Base-by-base conservation (phyloP, 2,888 invertebrate species). In the Rhagium mordax region DNA sequence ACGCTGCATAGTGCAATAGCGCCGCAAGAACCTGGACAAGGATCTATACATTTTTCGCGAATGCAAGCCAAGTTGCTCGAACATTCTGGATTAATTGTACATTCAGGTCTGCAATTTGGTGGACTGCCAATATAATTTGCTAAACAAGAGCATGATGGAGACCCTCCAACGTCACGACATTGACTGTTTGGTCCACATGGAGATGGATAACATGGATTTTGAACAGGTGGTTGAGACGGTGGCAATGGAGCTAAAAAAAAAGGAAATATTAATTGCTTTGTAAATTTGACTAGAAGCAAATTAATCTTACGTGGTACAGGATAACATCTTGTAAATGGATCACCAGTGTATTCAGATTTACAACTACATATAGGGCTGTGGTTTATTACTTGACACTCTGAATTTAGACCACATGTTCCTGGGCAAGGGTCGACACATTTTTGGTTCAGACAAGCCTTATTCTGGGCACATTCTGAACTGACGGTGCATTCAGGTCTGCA, bases 331-430 rank as follows among this genome's bases (percentile, higher is more conserved):
- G 91, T 91, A 82, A 95, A 95, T 76, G 95, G 95, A 91, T 95
- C 94, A 15, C 96, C 96, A 1, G 94, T 94, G 85, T 91, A 92
- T 27, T 92, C 92, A 33, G 88, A 83, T 1, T 93, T 91, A 83
- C 96, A 96, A 78, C 93, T 94, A 84, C 96, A 96, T 75, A 95
- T 92, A 0, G 95, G 94, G 86, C 94, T 94, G 84, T 96, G 96
- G 84, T 95, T 94, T 72, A 94, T 93, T 13, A 95, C 95, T 81
- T 93, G 90, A 83, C 96, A 96, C 81, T 92, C 92, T 16, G 95
- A 94, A 84, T 93, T 93, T 64, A 91, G 88, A 68, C 96, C 96
- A 83, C 95, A 96, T 27, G 94, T 94, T 74, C 95, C 95, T 76
- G 93, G 92, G 83, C 95, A 95, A 66, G 95, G 95, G 86, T 96